These are phyloP conservation scores for Promerops cafer DNA, from an alignment of 2,113 vertebrate species.

Conservation along the genomic window DNA sequence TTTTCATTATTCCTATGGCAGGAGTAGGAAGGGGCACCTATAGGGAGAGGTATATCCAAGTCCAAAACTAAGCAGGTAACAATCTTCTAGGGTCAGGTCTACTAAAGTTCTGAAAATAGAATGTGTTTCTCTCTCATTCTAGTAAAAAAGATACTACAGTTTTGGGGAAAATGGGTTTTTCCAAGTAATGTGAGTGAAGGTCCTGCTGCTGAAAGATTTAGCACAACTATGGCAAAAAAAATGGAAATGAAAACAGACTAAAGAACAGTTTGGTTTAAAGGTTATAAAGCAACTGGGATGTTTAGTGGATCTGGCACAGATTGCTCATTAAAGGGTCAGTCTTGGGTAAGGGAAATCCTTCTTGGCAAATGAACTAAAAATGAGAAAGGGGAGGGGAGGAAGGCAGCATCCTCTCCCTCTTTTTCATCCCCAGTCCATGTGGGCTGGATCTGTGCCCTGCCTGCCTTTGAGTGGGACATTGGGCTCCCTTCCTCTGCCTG, in stretches of 20 bases:
- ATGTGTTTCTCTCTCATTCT: neutral
- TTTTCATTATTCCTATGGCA: neutral
- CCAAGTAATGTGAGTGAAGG: neutral
- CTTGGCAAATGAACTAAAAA: neutral
- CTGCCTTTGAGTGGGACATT: rapidly evolving
- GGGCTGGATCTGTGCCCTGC: neutral
- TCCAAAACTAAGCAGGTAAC: neutral
- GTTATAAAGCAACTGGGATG: neutral
- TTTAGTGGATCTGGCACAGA: neutral
- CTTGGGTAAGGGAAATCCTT: neutral
- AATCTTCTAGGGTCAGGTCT: neutral
- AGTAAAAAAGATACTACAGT: neutral
- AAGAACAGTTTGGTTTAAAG: slow-evolving; percentile 11
- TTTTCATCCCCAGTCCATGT: neutral
- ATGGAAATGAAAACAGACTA: neutral
- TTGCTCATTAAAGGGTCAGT: neutral
- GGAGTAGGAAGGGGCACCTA: neutral
- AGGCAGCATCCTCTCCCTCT: neutral
- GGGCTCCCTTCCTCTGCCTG: neutral
- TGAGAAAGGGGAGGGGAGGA: neutral
- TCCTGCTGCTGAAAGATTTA: neutral
- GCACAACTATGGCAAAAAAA: neutral
- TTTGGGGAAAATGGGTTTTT: neutral
- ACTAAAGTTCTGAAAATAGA: neutral
- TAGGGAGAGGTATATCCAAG: neutral